A percentile compares a stretch with the other conserved stretches of the same genome.
These are phyloP conservation scores for Otocyon megalotis DNA, from an alignment of 2,113 vertebrate genomes.

Conservation along the genomic window DNA sequence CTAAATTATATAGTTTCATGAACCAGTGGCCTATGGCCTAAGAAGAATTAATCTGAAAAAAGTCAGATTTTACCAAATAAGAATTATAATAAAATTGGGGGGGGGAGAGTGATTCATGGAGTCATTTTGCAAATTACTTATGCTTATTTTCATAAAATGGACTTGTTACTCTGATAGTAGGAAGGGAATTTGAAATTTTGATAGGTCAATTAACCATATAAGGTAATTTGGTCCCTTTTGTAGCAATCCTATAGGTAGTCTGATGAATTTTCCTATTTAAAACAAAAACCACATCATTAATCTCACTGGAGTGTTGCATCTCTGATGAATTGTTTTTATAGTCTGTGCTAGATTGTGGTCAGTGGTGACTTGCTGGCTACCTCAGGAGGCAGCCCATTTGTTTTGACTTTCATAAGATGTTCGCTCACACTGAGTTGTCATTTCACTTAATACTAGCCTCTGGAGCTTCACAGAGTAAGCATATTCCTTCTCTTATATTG, in stretches of 20 bases:
- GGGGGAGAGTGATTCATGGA: not conserved
- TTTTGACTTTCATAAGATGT: not conserved
- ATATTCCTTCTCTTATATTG: not conserved
- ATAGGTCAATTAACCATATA: not conserved
- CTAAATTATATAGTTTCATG: not conserved
- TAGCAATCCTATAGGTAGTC: not conserved
- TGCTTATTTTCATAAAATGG: constrained; percentile 19
- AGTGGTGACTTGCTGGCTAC: not conserved
- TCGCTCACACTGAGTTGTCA: not conserved
- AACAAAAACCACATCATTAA: not conserved
- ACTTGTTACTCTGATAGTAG: not conserved
- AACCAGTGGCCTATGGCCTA: not conserved
- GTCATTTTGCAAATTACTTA: constrained; percentile 25
- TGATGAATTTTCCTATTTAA: constrained; percentile 22
- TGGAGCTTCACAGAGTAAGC: not conserved
- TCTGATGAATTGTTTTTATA: not conserved
- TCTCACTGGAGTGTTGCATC: not conserved
- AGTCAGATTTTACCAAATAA: constrained; percentile 42
- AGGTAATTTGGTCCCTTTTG: not conserved
- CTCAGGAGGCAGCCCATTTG: not conserved
- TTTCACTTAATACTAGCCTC: not conserved
- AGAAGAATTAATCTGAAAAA: constrained; percentile 15
- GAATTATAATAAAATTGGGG: not conserved
- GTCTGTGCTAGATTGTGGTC: not conserved
- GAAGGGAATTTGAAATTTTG: constrained; percentile 3